Conservation (phyloP, 1,140 invertebrate species). For the Drosophila navojoa region DNA sequence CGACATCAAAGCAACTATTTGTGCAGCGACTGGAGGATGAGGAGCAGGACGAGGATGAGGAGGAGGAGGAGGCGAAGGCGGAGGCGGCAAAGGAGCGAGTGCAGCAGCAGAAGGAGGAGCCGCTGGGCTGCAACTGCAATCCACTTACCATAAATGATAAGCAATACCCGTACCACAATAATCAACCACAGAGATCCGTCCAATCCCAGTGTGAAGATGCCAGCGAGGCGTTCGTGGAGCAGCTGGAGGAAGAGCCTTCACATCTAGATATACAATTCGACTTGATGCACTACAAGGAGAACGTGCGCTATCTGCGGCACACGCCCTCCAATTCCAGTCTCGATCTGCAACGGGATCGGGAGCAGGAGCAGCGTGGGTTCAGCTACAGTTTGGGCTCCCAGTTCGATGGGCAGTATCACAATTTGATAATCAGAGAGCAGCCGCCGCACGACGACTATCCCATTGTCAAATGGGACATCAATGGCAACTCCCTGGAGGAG, state of each 20-base stretch:
- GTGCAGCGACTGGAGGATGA: conserved; percentile 76
- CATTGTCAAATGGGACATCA: conserved; percentile 81
- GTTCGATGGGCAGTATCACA: conserved; percentile 69
- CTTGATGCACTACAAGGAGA: conserved; percentile 68
- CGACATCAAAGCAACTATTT: conserved; percentile 72
- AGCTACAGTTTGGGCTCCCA: conserved; percentile 73
- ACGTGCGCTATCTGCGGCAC: conserved; percentile 75
- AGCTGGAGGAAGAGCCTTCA: conserved; percentile 31
- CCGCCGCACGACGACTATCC: conserved; percentile 65
- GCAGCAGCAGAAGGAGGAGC: conserved; percentile 16
- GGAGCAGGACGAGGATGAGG: conserved; percentile 44
- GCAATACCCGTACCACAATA: conserved; percentile 41
- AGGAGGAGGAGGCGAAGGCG: not conserved
- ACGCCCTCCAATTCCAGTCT: conserved; percentile 77
- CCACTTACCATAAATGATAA: conserved; percentile 26
- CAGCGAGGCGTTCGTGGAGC: conserved; percentile 30
- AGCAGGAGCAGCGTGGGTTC: conserved; percentile 22
- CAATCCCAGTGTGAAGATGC: conserved; percentile 44
- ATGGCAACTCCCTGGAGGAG: conserved; percentile 76
- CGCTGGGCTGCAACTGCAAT: conserved; percentile 35
- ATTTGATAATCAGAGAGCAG: conserved; percentile 70
- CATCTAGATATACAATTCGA: conserved; percentile 58
- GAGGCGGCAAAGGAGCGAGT: not conserved
- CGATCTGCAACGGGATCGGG: conserved; percentile 40
- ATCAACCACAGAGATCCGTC: conserved; percentile 18